Conservation (phyloP, 2,797 vertebrate species). For the Geotrypetes seraphini region DNA sequence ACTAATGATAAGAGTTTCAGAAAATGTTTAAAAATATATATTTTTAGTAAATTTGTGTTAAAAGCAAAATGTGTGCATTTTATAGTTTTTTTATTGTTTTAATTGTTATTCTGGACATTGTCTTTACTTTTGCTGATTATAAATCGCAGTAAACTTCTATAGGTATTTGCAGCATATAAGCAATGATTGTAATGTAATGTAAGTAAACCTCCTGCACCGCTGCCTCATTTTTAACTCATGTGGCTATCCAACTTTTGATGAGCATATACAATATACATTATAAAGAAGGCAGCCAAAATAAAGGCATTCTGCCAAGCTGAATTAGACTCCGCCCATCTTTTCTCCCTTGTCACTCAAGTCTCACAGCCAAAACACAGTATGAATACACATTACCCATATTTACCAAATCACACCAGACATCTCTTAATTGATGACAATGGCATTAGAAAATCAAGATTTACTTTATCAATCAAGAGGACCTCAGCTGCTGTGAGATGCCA, state of each 20-base stretch:
- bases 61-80: no score
- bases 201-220: not conserved
- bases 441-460: slow-evolving; percentile 31
- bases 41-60: no score
- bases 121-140: no score
- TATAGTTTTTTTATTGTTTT: no score
- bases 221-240: not conserved
- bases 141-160: no score
- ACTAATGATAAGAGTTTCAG: no score
- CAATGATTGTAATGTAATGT: no score
- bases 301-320: not conserved
- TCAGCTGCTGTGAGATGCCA: slow-evolving; percentile 25
- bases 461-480: slow-evolving; percentile 49
- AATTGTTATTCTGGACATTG: no score
- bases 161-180: no score
- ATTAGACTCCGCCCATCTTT: no score
- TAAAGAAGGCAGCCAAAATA: not conserved
- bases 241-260: not conserved
- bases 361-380: not conserved
- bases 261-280: not conserved
- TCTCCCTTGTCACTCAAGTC: not conserved
- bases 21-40: no score
- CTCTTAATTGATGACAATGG: not conserved
- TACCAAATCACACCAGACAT: slow-evolving; percentile 2
- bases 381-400: not conserved